A percentile compares a stretch with the other conserved stretches of the same genome.
phyloP scores from a whole-genome alignment of 1,140 invertebrate species.

The Cherax destructor region DNA sequence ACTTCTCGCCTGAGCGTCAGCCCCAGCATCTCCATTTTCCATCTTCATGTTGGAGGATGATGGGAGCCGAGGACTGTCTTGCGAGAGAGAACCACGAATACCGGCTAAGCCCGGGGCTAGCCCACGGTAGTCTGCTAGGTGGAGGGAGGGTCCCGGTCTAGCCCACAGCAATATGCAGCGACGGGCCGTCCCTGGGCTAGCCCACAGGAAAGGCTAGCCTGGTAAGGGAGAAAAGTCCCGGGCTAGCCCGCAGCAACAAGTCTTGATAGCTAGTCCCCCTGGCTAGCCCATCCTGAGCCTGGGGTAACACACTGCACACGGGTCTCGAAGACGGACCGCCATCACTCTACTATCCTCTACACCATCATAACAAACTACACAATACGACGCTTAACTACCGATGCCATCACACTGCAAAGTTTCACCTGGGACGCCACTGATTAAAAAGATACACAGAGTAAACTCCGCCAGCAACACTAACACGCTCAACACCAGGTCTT shows the following conservation, averaged over 20 bases:
- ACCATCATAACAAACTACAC: neutral
- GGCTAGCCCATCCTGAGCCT: slow-evolving; percentile 65
- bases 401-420: neutral
- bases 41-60: slow-evolving; percentile 65
- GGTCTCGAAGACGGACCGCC: slow-evolving; percentile 8
- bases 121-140: slow-evolving; percentile 8
- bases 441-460: neutral
- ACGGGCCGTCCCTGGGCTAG: neutral
- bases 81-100: neutral
- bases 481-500: neutral
- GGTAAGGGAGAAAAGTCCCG: neutral
- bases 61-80: slow-evolving; percentile 41
- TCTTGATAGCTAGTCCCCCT: neutral
- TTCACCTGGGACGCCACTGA: no score
- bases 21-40: slow-evolving; percentile 64
- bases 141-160: neutral
- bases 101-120: slow-evolving; percentile 18
- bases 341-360: neutral
- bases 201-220: neutral
- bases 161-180: neutral
- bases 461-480: neutral
- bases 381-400: neutral
- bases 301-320: slow-evolving; percentile 30
- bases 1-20: slow-evolving; percentile 61
- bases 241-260: neutral